A percentile compares a stretch with the other conserved stretches of the same genome.
Evolutionary conservation across 2,888 invertebrate genomes (phyloP).

Genomic region (Xiphydria camelus): DNA sequence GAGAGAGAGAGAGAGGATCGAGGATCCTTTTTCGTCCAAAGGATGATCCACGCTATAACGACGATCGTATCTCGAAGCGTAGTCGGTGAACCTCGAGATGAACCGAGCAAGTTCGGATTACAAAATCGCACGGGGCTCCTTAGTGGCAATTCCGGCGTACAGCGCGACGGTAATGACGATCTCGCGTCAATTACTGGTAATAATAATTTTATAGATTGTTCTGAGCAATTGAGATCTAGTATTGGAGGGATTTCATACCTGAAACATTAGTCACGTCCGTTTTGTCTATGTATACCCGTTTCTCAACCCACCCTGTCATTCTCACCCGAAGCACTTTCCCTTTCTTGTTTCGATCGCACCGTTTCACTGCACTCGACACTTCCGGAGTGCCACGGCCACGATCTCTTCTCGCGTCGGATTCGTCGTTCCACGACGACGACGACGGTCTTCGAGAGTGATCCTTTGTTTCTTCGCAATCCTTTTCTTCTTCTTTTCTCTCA

Average conservation of each 20-base stretch:
- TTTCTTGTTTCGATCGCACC: background rate
- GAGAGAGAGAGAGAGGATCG: no score
- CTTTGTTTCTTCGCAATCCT: background rate
- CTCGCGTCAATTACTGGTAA: constrained; percentile 25
- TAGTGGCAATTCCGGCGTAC: no score
- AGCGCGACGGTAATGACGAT: background rate
- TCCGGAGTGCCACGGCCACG: no score
- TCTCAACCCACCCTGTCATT: background rate
- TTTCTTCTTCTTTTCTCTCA: background rate
- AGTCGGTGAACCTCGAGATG: no score
- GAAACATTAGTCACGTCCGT: constrained; percentile 29
- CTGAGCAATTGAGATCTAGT: constrained; percentile 51
- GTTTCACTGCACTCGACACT: no score
- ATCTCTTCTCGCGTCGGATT: no score
- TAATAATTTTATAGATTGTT: constrained; percentile 33
- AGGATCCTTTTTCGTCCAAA: no score
- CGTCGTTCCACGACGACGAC: no score
- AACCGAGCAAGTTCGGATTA: no score
- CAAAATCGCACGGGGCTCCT: no score
- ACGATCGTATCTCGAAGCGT: no score
- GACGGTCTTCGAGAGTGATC: background rate
- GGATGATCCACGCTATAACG: no score
- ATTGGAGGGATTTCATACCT: constrained; percentile 47
- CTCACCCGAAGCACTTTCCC: background rate
- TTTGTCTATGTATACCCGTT: background rate